Evolutionary conservation across 2,888 invertebrate genomes (phyloP), one percentile per base, ranked within the genome.

Genomic region (Endotricha flammealis): DNA sequence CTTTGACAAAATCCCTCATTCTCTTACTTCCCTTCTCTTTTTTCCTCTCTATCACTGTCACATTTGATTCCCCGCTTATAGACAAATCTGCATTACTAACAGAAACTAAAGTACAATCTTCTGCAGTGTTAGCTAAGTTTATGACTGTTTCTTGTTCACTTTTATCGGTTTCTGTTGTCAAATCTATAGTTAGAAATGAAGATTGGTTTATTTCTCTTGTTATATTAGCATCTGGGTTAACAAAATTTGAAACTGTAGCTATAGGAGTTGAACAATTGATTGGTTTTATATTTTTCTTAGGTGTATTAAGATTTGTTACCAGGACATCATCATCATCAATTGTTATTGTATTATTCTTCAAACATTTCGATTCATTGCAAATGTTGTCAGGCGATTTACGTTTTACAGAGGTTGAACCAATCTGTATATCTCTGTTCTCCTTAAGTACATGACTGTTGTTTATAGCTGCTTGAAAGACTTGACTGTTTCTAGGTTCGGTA

Each of bases 101-200:
- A 0, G 73, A 64, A 0, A 67, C 49, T n/a, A 76, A 6, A 0
- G 57, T 52, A 29, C 67, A 71, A 2, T 80, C 76, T 6, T 70
- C 64, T 4, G 48, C 41, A 1, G 53, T 50, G 35, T 62, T 64
- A 0, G 57, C 73, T 39, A 82, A 41, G 46, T 82, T 74, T 33
- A 71, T 68, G 0, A 73, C 57, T 3, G 64, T 60, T 32, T 56
- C 51, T 0, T 39, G 13, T 22, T 39, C 23, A 1, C 25, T 30
- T 34, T 16, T 10, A 20, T 48, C 47, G 16, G 50, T 52, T 2
- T 64, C 61, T 0, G 45, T 36, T 1, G 85, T 83, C 32, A 86
- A 58, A 51, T 85, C 85, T 48, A 85, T 78, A 0, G 85, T 86
- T 32, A 76, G 36, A 42, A 57, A 82, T 0, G 78, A 73, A 37